Evolutionary conservation across 2,888 invertebrate species (phyloP), one percentile per base, ranked within the genome.

Genomic region (Melolontha melolontha): DNA sequence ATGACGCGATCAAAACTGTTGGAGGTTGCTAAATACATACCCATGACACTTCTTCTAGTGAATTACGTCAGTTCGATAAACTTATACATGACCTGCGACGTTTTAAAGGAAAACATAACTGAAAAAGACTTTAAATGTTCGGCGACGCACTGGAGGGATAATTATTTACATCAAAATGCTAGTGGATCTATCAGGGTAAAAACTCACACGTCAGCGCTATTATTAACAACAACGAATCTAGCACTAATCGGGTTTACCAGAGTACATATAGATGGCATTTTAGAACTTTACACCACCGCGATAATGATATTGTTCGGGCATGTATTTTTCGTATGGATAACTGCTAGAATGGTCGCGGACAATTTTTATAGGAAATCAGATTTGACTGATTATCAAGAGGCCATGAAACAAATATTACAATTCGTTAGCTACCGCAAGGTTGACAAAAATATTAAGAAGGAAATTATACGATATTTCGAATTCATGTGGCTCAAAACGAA

Each of bases 391-490:
- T 76, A 73, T 39, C 77, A 77, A 62, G 69, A 74, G 14, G 69
- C 71, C 6, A 77, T 77, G 75, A 69, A 51, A 17, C 65, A 71
- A 10, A 57, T 77, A 47, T 52, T 75, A 11, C 59, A 57, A 8
- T 77, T 75, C 64, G 50, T 77, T 57, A 68, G 70, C 22, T 59
- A 67, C 11, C 67, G 69, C 17, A 73, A 70, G 22, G 71, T 77
- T n/a, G 75, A 75, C 44, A 64, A 57, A n/a, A 68, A 66, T 7
- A 42, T 76, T 5, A 71, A 70, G 40, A 68, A 66, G 12, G 75
- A 74, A 50, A 66, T 75, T 8, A 74, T 76, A 16, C 57, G 71
- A n/a, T 71, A 78, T 55, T 78, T 71, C 57, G 75, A 77, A 51
- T 75, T 70, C 39, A 63, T 75, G 34, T 77, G 76, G 77, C 52